phyloP scores from a whole-genome alignment of 1,140 invertebrate species.

The Atta cephalotes region DNA sequence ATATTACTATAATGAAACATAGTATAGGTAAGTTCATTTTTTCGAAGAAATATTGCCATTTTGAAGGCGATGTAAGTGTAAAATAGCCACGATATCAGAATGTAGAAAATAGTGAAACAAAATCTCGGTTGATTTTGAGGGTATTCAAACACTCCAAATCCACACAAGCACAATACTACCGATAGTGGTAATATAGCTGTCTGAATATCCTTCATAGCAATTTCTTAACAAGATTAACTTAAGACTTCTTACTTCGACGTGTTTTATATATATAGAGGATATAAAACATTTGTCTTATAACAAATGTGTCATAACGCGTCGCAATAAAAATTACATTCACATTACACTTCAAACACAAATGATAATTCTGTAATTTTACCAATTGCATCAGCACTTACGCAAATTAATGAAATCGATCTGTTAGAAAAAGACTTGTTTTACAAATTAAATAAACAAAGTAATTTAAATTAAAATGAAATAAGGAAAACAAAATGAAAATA shows the following conservation, averaged over 20 bases:
- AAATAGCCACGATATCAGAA: not conserved
- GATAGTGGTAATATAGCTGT: constrained; percentile 11
- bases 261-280: too few species aligned
- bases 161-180: not conserved
- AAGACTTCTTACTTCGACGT: not conserved
- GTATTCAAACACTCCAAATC: constrained; percentile 26
- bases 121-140: not conserved
- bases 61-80: not conserved
- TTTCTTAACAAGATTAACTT: not conserved
- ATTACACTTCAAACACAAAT: not conserved
- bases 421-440: not conserved
- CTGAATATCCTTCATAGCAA: constrained; percentile 8
- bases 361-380: not conserved
- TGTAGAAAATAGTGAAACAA: not conserved
- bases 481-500: not conserved
- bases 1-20: not conserved
- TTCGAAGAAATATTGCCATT: not conserved
- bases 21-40: not conserved
- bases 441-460: not conserved
- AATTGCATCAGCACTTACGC: constrained; percentile 1
- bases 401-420: constrained; percentile 26
- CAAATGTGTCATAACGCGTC: not conserved
- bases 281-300: not conserved
- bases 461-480: not conserved
- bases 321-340: not conserved